Conservation (phyloP, 2,113 vertebrate species). For the Cavia porcellus region DNA sequence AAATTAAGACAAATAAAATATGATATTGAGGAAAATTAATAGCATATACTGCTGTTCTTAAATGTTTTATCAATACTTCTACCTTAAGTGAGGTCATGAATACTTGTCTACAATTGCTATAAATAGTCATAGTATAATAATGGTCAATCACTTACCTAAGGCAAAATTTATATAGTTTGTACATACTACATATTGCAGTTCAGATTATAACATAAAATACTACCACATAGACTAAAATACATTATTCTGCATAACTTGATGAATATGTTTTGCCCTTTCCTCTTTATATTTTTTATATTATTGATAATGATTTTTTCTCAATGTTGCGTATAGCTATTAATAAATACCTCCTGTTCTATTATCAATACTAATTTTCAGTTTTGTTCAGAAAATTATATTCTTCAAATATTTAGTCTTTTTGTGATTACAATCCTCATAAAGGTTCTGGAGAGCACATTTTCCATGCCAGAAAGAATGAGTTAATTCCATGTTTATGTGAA, state of each 20-base stretch:
- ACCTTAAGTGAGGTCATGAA: not conserved
- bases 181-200: not conserved
- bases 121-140: not conserved
- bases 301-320: constrained; percentile 1
- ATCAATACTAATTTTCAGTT: constrained; percentile 7
- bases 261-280: not conserved
- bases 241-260: not conserved
- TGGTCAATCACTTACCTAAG: not conserved
- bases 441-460: constrained; percentile 49
- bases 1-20: not conserved
- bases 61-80: not conserved
- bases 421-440: not conserved
- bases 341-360: not conserved
- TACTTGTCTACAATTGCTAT: not conserved
- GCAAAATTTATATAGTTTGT: not conserved
- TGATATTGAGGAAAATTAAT: not conserved
- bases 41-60: not conserved
- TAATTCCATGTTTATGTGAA: constrained; percentile 58
- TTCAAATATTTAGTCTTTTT: not conserved
- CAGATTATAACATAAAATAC: constrained; percentile 25
- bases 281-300: not conserved
- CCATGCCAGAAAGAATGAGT: constrained; percentile 8
- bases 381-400: constrained; percentile 42
- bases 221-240: not conserved
- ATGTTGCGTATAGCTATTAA: not conserved